Conservation (phyloP, 2,888 invertebrate species). For the Morinoia aosen region DNA sequence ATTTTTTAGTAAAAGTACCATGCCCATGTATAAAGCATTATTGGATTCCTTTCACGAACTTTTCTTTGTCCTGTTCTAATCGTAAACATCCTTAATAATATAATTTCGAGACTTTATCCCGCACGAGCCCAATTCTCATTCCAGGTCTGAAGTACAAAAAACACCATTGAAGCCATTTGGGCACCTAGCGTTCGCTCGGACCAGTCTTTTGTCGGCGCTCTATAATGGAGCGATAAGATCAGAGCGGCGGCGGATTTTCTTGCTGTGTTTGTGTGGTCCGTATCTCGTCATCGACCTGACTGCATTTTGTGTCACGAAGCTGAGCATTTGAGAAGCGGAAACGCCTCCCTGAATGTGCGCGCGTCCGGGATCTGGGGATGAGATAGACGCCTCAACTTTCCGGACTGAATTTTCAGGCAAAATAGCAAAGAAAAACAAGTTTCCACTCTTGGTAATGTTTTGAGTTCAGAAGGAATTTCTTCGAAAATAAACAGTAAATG, state of each 20-base stretch:
- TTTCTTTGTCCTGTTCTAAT: neutral
- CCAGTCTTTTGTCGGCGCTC: conserved; percentile 13
- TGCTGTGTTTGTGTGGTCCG: neutral
- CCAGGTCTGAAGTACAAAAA: neutral
- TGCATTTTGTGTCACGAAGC: conserved; percentile 13
- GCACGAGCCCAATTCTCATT: neutral
- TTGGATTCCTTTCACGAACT: neutral
- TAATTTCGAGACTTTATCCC: neutral
- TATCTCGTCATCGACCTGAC: conserved; percentile 7
- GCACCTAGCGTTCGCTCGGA: neutral
- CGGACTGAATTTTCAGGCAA: neutral
- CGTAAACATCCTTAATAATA: neutral
- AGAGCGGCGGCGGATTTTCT: neutral
- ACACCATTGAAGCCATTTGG: neutral
- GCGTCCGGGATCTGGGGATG: neutral
- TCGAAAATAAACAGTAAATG: neutral
- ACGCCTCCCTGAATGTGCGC: neutral
- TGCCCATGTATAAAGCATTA: neutral
- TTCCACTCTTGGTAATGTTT: neutral
- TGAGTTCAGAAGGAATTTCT: neutral
- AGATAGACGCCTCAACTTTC: conserved; percentile 10
- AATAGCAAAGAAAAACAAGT: neutral
- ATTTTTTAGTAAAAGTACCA: neutral
- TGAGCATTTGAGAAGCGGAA: conserved; percentile 21
- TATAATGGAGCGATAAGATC: conserved; percentile 27